A percentile compares a stretch with the other conserved stretches of the same genome.
Evolutionary conservation across 2,113 vertebrate species (phyloP).

Genomic region (Leptobrachium ailaonicum): DNA sequence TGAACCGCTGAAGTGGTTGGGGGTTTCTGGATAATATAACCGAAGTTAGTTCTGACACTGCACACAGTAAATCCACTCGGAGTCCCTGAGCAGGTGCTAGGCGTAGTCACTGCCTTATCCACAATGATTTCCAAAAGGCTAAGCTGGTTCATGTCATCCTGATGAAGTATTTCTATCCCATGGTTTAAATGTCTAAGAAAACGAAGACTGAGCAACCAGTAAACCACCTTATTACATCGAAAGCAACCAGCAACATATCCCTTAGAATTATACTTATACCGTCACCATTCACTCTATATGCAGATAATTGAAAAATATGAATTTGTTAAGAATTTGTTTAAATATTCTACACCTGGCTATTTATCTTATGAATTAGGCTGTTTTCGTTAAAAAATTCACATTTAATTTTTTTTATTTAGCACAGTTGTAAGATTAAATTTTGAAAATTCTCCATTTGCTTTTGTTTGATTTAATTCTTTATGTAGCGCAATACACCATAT

Average conservation of each 20-base stretch:
- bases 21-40: slow-evolving; percentile 37
- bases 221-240: slow-evolving; percentile 1
- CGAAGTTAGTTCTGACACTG: slow-evolving; percentile 34
- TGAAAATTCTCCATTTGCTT: no score
- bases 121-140: slow-evolving; percentile 11
- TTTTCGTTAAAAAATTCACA: no score
- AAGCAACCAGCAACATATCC: background rate
- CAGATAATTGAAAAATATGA: no score
- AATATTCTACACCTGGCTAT: no score
- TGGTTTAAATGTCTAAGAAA: slow-evolving; percentile 4
- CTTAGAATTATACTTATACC: no score
- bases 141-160: slow-evolving; percentile 29
- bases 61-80: slow-evolving; percentile 41
- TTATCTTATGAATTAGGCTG: no score
- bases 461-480: no score
- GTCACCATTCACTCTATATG: no score
- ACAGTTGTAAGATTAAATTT: no score
- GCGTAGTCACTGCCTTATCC: slow-evolving; percentile 42
- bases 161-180: slow-evolving; percentile 28
- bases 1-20: slow-evolving; percentile 28
- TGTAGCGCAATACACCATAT: no score
- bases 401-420: no score
- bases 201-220: slow-evolving; percentile 5
- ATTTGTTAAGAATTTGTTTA: no score
- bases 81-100: slow-evolving; percentile 51